Evolutionary conservation across 2,797 vertebrate species (phyloP).

Genomic region (Tamandua tetradactyla): DNA sequence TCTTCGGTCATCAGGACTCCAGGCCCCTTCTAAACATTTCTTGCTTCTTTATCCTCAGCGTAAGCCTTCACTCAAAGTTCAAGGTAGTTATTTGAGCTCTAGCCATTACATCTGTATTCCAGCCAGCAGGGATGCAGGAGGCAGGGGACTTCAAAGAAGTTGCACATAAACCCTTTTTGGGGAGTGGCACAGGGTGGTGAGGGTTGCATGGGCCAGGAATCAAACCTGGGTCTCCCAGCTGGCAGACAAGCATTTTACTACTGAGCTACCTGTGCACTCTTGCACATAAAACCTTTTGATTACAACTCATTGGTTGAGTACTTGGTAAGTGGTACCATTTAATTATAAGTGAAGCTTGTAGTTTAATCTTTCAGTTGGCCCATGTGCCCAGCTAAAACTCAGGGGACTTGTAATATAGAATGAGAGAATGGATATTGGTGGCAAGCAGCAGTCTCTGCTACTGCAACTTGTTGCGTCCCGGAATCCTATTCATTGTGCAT

Average conservation of each 20-base stretch:
- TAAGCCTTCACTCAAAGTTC: not conserved
- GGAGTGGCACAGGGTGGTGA: too few relatives aligned
- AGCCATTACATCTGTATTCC: not conserved
- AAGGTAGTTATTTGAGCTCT: not conserved
- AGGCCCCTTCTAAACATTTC: not conserved
- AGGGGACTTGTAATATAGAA: not conserved
- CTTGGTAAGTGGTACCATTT: not conserved
- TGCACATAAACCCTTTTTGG: not conserved
- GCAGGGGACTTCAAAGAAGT: not conserved
- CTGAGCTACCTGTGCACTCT: too few relatives aligned
- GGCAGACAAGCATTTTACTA: too few relatives aligned
- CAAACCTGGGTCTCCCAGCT: too few relatives aligned
- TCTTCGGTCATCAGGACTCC: not conserved
- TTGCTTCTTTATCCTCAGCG: not conserved
- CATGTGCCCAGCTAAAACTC: not conserved
- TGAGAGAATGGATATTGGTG: not conserved
- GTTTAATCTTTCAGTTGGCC: not conserved
- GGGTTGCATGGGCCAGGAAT: too few relatives aligned
- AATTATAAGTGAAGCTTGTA: not conserved
- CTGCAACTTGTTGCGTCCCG: not conserved
- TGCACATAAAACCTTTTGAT: too few relatives aligned
- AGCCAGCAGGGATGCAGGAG: not conserved
- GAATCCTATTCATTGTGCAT: not conserved
- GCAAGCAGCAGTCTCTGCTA: not conserved
- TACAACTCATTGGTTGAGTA: not conserved